Conservation (phyloP, 2,113 vertebrate species). For the Spilogale gracilis region DNA sequence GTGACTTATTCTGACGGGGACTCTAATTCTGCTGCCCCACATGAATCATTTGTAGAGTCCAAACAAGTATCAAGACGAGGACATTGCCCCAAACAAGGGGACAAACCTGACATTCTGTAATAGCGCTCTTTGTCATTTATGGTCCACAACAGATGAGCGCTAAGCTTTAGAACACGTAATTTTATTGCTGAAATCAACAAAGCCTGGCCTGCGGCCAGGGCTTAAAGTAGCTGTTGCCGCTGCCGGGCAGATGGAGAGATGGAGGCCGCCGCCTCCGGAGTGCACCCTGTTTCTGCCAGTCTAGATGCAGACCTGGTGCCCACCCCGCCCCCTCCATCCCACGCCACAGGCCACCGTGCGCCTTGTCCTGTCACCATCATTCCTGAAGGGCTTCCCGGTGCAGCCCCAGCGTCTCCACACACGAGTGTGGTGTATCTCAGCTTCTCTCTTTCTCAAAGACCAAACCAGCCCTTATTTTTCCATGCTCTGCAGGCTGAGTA, state of each 20-base stretch:
- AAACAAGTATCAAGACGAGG: slow-evolving; percentile 47
- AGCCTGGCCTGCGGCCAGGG: not conserved
- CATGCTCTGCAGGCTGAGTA: slow-evolving; percentile 14
- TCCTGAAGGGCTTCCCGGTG: not conserved
- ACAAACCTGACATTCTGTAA: slow-evolving; percentile 66
- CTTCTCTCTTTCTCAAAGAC: not conserved
- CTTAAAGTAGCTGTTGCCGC: slow-evolving; percentile 54
- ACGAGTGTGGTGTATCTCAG: not conserved
- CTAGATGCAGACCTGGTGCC: not conserved
- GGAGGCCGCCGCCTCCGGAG: not conserved
- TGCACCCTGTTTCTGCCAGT: not conserved
- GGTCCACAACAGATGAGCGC: slow-evolving; percentile 67
- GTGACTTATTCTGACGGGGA: slow-evolving; percentile 54
- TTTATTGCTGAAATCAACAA: slow-evolving; percentile 75
- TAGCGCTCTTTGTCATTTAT: slow-evolving; percentile 63
- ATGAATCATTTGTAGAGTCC: slow-evolving; percentile 70
- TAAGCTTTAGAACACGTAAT: slow-evolving; percentile 71
- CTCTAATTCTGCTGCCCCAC: slow-evolving; percentile 59
- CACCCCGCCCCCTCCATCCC: not conserved
- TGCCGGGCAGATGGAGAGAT: slow-evolving; percentile 53
- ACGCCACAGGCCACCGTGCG: not conserved
- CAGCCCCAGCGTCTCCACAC: not conserved
- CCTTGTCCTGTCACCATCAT: rapidly evolving
- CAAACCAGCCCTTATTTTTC: not conserved
- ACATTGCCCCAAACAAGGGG: slow-evolving; percentile 48